Base-by-base conservation (phyloP, 1,140 invertebrate species). In the Drosophila miranda region DNA sequence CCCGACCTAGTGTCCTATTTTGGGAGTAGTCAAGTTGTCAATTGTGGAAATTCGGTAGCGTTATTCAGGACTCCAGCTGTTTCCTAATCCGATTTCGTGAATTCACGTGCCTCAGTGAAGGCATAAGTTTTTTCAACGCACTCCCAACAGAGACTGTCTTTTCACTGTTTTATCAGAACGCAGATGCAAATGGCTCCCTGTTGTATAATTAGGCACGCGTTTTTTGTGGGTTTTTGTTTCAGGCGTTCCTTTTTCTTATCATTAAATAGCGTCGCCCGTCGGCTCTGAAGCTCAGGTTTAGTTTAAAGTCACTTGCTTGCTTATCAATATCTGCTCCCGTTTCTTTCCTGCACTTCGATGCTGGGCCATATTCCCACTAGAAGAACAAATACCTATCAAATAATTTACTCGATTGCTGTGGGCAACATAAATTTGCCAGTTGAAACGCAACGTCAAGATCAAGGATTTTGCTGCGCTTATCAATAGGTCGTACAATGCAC, bases 381-480 rank as follows among this genome's bases (percentile, higher is more conserved):
- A 66, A 71, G 34, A 38, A 38, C 34, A 56, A 66, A 52, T 73
- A 61, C 49, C 38, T 50, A 21, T 26, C 19, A 49, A 45, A 49
- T 45, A 23, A 44, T 53, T 49, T 49, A 55, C 44, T 66, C 54
- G 53, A 26, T 46, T 76, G 16, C 50, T 72, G 67, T 66, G 50
- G 68, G 68, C 67, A 60, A 64, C 77, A 73, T 74, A 73, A 73
- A 57, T 73, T 64, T 60, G 78, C 72, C 72, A 86, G 81, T 84
- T 83, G 75, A 75, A 86, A 87, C 68, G 82, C 82, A 87, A 64
- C 69, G 57, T 70, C 82, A 86, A 86, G 82, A 87, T 86, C 81
- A 86, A 86, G 81, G 81, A 81, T 58, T 86, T 87, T 66, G 19
- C 42, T 13, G 14, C n/a, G 63, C 63, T 86, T 86, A 86, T 86